These are phyloP conservation scores for Lampris incognitus DNA, from an alignment of 2,113 vertebrate genomes.

Conservation along the genomic window DNA sequence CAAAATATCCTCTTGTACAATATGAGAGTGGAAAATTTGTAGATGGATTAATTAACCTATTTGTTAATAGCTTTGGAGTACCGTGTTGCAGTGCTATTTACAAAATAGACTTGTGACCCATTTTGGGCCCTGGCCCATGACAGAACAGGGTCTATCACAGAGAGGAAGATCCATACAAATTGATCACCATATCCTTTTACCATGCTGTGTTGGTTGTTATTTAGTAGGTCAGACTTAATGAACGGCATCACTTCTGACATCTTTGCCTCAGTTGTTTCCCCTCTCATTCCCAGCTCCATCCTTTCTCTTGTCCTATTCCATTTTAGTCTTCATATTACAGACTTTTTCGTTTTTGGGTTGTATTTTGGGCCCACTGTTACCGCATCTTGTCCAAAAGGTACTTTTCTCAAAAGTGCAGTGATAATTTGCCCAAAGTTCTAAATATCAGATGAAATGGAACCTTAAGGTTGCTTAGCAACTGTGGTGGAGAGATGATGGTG, in stretches of 20 bases:
- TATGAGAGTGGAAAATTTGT: no score
- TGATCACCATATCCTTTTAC: not conserved
- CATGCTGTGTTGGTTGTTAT: slow-evolving; percentile 3
- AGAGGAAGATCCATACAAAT: not conserved
- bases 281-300: slow-evolving; percentile 35
- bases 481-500: no score
- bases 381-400: no score
- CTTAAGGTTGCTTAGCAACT: no score
- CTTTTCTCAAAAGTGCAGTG: no score
- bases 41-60: no score
- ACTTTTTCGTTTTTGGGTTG: slow-evolving; percentile 13
- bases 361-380: not conserved
- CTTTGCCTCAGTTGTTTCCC: slow-evolving; percentile 45
- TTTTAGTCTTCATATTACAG: slow-evolving; percentile 39
- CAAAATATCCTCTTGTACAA: no score
- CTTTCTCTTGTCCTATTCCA: slow-evolving; percentile 45
- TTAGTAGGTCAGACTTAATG: slow-evolving; percentile 13
- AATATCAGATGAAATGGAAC: no score
- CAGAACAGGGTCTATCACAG: not conserved
- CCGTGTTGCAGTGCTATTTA: no score
- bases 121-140: not conserved
- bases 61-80: no score
- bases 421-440: no score
- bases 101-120: not conserved
- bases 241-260: slow-evolving; percentile 45